Base-by-base conservation (phyloP, 2,888 invertebrate genomes). In the Flexamia atlantica region DNA sequence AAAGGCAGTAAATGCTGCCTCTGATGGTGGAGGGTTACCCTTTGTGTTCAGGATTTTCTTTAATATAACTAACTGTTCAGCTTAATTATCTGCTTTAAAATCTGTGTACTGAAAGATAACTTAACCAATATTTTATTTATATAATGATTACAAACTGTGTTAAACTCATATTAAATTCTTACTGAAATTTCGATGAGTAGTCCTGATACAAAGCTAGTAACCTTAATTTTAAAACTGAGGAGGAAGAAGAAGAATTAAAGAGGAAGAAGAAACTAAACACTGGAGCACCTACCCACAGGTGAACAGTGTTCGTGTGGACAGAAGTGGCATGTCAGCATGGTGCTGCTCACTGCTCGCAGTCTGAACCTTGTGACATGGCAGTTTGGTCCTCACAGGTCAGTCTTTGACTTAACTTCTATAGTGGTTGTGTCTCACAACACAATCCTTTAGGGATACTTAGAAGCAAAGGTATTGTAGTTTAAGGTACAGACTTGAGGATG, bases 1-100 rank as follows among this genome's bases (percentile, higher is more conserved):
- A 17, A 46, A 9, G 2, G 17, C 46, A 9, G 12, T 14, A 9
- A 9, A 46, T 14, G 46, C 46, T 46, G 46, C 14, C 57, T n/a
- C n/a, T n/a, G n/a, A 57, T 23, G 57, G 57, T 57, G 57, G 57
- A 57, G 57, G 57, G 57, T 23, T 23, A 57, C 57, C 12, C 57
- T 57, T 57, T 23, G 23, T 57, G 20, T 20, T 57, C 57, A 57
- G 2, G 5, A 57, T 7, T n/a, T n/a, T n/a, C n/a, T n/a, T n/a
- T n/a, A n/a, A n/a, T n/a, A n/a, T n/a, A n/a, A n/a, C n/a, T n/a
- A n/a, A n/a, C n/a, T n/a, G n/a, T n/a, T n/a, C n/a, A n/a, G n/a
- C n/a, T n/a, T n/a, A n/a, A n/a, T n/a, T n/a, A n/a, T n/a, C n/a
- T n/a, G n/a, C n/a, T n/a, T n/a, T n/a, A n/a, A n/a, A n/a, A n/a